phyloP scores from a whole-genome alignment of 2,888 invertebrate genomes.

The Oasisia sp. region DNA sequence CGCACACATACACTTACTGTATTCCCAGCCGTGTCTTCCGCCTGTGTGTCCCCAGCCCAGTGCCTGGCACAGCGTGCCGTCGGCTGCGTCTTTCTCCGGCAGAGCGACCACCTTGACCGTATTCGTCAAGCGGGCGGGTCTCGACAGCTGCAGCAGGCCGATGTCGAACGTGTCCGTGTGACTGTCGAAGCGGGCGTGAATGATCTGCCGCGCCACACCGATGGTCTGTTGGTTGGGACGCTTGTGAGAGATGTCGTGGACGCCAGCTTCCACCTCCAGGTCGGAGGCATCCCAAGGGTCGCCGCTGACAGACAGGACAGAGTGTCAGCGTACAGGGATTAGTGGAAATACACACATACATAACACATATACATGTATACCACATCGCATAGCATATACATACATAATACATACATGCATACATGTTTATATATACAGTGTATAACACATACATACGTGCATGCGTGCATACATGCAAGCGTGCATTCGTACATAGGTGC shows the following conservation, averaged over 20 bases:
- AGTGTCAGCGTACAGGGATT: not conserved
- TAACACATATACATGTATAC: no score
- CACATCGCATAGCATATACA: no score
- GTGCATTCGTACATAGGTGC: no score
- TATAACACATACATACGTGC: no score
- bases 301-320: not conserved
- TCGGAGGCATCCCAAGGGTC: not conserved
- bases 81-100: not conserved
- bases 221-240: not conserved
- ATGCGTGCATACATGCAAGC: no score
- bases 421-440: no score
- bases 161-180: not conserved
- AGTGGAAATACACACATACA: no score
- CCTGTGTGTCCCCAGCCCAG: not conserved
- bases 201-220: not conserved
- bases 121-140: not conserved
- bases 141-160: not conserved
- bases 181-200: not conserved
- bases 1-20: not conserved
- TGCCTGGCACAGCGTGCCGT: not conserved
- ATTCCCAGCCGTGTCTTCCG: not conserved
- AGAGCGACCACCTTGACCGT: not conserved
- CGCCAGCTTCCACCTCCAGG: not conserved
- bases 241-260: not conserved
- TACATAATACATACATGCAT: no score